These are phyloP conservation scores for Arenicola marina DNA, from an alignment of 2,888 invertebrate genomes.

Conservation along the genomic window DNA sequence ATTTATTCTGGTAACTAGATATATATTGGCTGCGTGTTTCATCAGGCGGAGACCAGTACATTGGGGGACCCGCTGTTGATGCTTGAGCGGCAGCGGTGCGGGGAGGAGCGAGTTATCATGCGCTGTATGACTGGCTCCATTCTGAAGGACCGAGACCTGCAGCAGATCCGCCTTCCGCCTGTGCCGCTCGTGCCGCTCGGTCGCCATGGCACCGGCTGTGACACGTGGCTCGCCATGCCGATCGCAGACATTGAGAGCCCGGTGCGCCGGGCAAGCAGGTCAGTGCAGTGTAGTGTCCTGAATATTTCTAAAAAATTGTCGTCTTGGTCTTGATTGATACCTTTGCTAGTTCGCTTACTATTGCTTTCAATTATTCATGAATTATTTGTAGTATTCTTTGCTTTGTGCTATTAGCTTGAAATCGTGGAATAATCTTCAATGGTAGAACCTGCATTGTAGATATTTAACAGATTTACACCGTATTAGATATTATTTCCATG, in stretches of 20 bases:
- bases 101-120: slow-evolving; percentile 51
- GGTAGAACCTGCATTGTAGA: too few species aligned
- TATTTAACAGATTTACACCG: too few species aligned
- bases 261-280: slow-evolving; percentile 45
- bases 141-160: slow-evolving; percentile 49
- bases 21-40: neutral
- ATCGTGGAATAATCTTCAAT: too few species aligned
- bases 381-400: too few species aligned
- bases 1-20: too few species aligned
- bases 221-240: slow-evolving; percentile 54
- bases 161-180: slow-evolving; percentile 49
- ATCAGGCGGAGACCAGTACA: slow-evolving; percentile 39
- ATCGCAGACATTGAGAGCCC: slow-evolving; percentile 56
- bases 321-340: too few species aligned
- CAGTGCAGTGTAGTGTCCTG: too few species aligned
- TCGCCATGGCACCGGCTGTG: slow-evolving; percentile 52
- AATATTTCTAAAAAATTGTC: too few species aligned
- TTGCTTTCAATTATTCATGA: too few species aligned
- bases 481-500: too few species aligned
- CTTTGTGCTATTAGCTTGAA: too few species aligned
- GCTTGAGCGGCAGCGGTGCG: slow-evolving; percentile 43
- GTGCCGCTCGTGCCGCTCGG: slow-evolving; percentile 55
- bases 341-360: too few species aligned
- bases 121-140: slow-evolving; percentile 50
- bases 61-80: slow-evolving; percentile 51